phyloP scores from a whole-genome alignment of 2,888 invertebrate genomes.

The Drosophila neonasuta region DNA sequence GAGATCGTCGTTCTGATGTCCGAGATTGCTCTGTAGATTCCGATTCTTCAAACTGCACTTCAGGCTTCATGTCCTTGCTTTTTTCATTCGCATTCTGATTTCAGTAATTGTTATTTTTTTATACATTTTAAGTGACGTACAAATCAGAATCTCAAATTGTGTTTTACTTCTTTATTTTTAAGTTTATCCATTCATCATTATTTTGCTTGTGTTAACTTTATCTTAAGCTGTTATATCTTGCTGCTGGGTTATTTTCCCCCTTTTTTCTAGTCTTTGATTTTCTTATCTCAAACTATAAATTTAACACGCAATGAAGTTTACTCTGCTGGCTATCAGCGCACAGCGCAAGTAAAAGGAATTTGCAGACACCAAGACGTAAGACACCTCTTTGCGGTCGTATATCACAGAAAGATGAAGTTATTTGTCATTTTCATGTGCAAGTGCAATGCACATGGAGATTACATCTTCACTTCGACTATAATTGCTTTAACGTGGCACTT shows the following conservation, averaged over 20 bases:
- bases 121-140: not conserved
- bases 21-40: no score
- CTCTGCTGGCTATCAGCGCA: not conserved
- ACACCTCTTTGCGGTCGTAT: constrained; percentile 16
- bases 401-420: constrained; percentile 47
- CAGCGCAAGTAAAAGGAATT: not conserved
- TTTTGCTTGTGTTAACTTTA: no score
- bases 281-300: not conserved
- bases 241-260: no score
- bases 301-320: not conserved
- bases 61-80: not conserved
- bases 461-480: constrained; percentile 69
- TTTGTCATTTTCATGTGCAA: constrained; percentile 60
- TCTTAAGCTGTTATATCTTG: no score
- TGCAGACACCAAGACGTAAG: not conserved
- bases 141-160: not conserved
- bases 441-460: constrained; percentile 52
- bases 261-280: not conserved
- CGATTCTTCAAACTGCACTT: not conserved
- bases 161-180: no score
- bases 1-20: no score
- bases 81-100: not conserved
- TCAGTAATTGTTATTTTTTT: not conserved
- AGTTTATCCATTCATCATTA: no score
- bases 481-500: constrained; percentile 69